Conservation (phyloP, 1,140 invertebrate species). For the Temnothorax curvispinosus region DNA sequence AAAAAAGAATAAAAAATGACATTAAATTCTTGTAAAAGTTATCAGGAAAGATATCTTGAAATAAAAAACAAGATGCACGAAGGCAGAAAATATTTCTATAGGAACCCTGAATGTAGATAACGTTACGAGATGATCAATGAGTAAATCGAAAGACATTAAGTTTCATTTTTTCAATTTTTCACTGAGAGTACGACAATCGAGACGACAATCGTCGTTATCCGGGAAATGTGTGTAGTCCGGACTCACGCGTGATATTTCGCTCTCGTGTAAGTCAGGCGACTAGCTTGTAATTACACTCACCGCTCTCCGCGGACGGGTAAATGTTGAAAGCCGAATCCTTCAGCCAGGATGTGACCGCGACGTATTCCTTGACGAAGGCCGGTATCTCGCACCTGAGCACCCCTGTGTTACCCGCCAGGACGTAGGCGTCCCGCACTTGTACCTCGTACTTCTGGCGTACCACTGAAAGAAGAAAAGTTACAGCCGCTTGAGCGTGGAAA, state of each 20-base stretch:
- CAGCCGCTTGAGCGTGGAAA: background rate
- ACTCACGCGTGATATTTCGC: conserved; percentile 24
- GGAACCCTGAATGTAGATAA: background rate
- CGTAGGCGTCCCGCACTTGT: conserved; percentile 95
- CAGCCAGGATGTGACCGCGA: conserved; percentile 95
- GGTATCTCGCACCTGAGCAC: conserved; percentile 95
- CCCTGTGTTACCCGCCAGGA: conserved; percentile 94
- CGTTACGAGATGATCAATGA: background rate
- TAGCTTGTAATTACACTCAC: conserved; percentile 84
- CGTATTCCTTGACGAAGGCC: conserved; percentile 94
- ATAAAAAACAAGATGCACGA: background rate
- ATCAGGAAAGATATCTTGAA: background rate
- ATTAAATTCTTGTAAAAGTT: background rate
- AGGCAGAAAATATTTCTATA: background rate
- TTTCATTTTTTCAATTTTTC: background rate
- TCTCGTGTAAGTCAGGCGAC: background rate
- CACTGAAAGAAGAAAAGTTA: conserved; percentile 87
- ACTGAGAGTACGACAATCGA: background rate
- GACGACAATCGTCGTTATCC: background rate
- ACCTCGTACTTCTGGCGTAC: conserved; percentile 95
- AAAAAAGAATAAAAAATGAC: background rate
- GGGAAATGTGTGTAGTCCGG: background rate
- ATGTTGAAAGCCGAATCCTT: conserved; percentile 93
- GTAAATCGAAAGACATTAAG: background rate
- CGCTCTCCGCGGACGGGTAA: conserved; percentile 92